Evolutionary conservation across 1,140 invertebrate genomes (phyloP).

Genomic region (Magallana angulata): DNA sequence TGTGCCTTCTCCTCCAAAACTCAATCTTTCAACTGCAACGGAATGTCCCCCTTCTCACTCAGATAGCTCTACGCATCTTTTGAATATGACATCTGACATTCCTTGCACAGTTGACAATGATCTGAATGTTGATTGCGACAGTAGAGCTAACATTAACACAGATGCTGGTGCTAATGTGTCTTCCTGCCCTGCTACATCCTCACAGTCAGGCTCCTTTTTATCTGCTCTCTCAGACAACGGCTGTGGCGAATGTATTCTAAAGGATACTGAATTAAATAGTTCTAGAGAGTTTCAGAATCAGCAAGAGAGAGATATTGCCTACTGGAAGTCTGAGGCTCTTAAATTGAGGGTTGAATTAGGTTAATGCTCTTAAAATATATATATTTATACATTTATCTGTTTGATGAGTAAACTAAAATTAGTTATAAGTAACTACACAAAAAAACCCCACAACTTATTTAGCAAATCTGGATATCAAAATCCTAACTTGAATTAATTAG

Average conservation of each 20-base stretch:
- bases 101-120: not conserved
- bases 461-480: too few relatives aligned
- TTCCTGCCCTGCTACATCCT: not conserved
- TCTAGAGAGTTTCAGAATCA: not conserved
- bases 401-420: too few relatives aligned
- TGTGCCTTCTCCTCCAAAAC: slow-evolving; percentile 13
- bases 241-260: not conserved
- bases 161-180: not conserved
- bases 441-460: too few relatives aligned
- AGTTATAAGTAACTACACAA: too few relatives aligned
- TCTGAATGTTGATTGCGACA: not conserved
- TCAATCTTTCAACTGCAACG: not conserved
- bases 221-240: slow-evolving; percentile 2
- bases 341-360: slow-evolving; percentile 32
- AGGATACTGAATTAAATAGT: not conserved
- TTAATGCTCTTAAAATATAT: slow-evolving; percentile 1
- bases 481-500: too few relatives aligned
- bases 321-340: slow-evolving; percentile 9
- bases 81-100: not conserved
- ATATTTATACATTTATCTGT: too few relatives aligned
- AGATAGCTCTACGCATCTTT: not conserved
- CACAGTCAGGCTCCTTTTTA: slow-evolving; percentile 2
- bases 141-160: not conserved
- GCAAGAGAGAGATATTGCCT: not conserved
- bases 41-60: slow-evolving; percentile 5